Conservation (phyloP, 1,140 invertebrate genomes). For the Drosophila trapezifrons region DNA sequence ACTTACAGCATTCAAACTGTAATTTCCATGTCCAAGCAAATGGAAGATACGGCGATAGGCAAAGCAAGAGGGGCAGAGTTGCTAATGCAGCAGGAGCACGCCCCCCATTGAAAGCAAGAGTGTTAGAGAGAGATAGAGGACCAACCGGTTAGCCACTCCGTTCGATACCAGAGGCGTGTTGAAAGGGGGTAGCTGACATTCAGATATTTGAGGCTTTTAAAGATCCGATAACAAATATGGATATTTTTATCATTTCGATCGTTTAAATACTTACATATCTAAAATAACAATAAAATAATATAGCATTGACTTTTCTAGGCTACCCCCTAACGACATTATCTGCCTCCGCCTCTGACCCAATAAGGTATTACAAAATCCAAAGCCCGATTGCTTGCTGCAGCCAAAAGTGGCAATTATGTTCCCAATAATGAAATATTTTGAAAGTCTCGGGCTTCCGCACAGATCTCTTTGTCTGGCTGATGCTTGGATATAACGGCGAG, state of each 20-base stretch:
- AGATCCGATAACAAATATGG: not conserved
- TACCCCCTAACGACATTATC: too few relatives aligned
- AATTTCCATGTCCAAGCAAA: constrained; percentile 20
- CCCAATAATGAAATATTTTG: constrained; percentile 29
- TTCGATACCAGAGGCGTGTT: not conserved
- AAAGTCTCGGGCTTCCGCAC: constrained; percentile 20
- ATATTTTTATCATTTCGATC: too few relatives aligned
- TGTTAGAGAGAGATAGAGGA: not conserved
- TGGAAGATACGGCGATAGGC: not conserved
- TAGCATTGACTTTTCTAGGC: not conserved
- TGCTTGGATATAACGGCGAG: not conserved
- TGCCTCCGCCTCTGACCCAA: not conserved
- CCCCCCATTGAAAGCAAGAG: too few relatives aligned
- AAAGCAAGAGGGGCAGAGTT: not conserved
- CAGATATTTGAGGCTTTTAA: not conserved
- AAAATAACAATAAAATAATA: not conserved
- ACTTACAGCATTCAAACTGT: constrained; percentile 1
- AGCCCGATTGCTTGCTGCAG: constrained; percentile 8
- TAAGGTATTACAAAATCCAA: constrained; percentile 18
- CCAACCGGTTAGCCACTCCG: constrained; percentile 3
- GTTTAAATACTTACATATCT: too few relatives aligned
- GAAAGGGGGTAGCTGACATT: not conserved
- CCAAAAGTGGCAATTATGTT: constrained; percentile 31
- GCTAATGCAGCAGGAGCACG: constrained; percentile 9
- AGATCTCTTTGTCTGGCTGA: constrained; percentile 2